phyloP scores from a whole-genome alignment of 2,797 vertebrate species.

The Pristis pectinata region DNA sequence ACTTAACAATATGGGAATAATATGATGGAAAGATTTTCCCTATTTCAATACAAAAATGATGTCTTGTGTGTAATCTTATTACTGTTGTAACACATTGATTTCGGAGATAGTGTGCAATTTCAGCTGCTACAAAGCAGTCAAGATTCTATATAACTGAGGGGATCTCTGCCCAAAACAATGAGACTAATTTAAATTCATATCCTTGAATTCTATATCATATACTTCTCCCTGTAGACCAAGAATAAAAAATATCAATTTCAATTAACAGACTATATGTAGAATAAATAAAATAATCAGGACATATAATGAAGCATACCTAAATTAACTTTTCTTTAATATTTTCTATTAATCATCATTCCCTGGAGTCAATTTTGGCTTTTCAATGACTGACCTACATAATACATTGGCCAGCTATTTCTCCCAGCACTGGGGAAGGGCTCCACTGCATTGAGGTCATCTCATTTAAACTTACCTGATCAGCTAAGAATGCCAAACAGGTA shows the following conservation, averaged over 20 bases:
- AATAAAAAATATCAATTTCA: not conserved
- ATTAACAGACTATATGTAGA: not conserved
- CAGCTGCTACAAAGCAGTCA: not conserved
- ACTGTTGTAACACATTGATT: not conserved
- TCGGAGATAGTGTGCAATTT: conserved; percentile 14
- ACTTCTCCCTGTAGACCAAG: not conserved
- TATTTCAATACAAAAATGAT: not conserved
- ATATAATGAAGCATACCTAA: not conserved
- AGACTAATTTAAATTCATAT: not conserved
- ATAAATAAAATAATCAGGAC: not conserved
- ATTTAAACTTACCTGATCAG: not conserved
- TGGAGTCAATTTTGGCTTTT: not conserved
- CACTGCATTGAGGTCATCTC: not conserved
- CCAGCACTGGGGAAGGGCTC: not conserved
- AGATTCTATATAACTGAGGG: not conserved
- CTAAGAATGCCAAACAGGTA: not conserved
- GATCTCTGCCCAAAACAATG: not conserved
- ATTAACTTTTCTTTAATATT: not conserved
- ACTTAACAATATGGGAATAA: not conserved
- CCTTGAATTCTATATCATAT: not conserved
- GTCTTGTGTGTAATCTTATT: not conserved
- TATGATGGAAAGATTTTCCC: not conserved
- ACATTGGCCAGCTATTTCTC: not conserved
- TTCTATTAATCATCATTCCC: not conserved
- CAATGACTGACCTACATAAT: not conserved